Base-by-base conservation (phyloP, 2,113 vertebrate genomes). In the Psephotus haematonotus region DNA sequence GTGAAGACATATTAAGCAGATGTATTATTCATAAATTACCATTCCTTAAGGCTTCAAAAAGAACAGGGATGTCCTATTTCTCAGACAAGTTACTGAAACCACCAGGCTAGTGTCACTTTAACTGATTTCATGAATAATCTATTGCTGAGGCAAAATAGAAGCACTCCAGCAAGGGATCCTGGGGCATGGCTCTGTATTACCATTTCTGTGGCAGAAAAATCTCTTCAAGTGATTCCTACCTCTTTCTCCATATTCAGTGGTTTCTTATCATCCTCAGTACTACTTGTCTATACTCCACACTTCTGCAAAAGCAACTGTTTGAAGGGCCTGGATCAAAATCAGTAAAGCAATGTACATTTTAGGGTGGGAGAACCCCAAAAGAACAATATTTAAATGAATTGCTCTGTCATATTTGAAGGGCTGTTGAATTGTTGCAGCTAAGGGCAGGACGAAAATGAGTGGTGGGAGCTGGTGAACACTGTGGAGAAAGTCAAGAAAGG, bases 101-200 rank as follows among this genome's bases (percentile, higher is more conserved):
- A 90, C 11, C n/a, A 83, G 46, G 37, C 76, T 88, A 63, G 19
- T 71, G 55, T 80, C 46, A 50, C 55, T 84, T 71, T 35, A 68
- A 67, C 50, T 75, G 46, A 84, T 90, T 92, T 88, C 4, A 83
- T 75, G 65, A 93, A 91, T 92, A 96, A 88, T 50, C 69, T 80
- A n/a, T 64, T 50, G 16, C 35, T 91, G 43, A 49, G 31, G 55
- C 29, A 75, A 70, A 91, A 35, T 0, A 63, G 50, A 77, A 62
- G 43, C 7, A 2, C 19, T 78, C 33, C 53, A 88, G 33, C 25
- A 94, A 67, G 19, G 24, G 8, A 78, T 71, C 60, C 46, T 74
- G 31, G 29, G 75, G 44, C 33, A 77, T 31, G 31, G 46, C 25
- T 84, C 19, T n/a, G 14, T 44, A 47, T 39, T 55, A 41, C 27